phyloP scores from a whole-genome alignment of 1,140 invertebrate genomes.

The Diorhabda carinulata region DNA sequence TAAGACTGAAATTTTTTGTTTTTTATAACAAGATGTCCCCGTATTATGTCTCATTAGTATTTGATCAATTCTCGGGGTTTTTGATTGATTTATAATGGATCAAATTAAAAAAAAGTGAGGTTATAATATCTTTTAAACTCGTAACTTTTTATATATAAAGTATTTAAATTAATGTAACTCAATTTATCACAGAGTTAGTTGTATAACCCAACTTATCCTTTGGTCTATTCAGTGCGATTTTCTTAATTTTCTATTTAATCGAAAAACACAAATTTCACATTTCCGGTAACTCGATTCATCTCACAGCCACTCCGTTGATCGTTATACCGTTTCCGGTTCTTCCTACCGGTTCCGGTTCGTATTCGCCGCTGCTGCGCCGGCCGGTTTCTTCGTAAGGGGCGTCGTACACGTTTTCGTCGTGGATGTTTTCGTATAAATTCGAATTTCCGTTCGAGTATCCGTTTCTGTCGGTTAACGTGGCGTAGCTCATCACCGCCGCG shows the following conservation, averaged over 20 bases:
- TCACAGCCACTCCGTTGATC: conserved; percentile 68
- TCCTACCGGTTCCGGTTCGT: conserved; percentile 63
- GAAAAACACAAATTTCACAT: not conserved
- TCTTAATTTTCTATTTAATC: not conserved
- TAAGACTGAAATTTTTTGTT: no score
- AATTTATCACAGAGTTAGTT: conserved; percentile 2
- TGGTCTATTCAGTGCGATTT: not conserved
- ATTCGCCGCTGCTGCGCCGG: conserved; percentile 59
- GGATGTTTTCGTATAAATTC: conserved; percentile 71
- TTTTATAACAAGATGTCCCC: no score
- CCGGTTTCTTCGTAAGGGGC: conserved; percentile 56
- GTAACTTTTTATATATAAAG: no score
- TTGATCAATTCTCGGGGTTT: no score
- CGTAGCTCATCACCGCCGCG: conserved; percentile 81
- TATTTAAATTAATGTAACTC: not conserved
- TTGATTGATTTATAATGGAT: no score
- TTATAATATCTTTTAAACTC: no score
- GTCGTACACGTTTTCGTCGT: conserved; percentile 68
- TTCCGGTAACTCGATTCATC: conserved; percentile 47
- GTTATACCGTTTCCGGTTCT: conserved; percentile 61
- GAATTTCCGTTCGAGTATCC: conserved; percentile 48
- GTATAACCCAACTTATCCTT: conserved; percentile 1
- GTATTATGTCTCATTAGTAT: no score
- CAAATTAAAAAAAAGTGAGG: no score
- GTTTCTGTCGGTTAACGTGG: conserved; percentile 68